phyloP scores from a whole-genome alignment of 2,888 invertebrate species.

The Amiota mariae region DNA sequence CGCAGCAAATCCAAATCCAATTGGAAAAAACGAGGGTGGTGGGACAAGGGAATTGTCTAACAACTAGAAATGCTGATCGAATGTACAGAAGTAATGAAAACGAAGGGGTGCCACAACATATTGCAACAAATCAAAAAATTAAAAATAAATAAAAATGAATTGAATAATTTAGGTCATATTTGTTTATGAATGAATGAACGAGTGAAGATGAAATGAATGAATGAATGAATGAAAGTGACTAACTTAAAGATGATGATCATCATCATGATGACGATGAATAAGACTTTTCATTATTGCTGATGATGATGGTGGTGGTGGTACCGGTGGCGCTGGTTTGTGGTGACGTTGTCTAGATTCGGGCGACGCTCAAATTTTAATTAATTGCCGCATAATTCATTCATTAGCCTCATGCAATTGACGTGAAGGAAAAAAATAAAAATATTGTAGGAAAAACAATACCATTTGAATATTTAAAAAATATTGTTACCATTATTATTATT shows the following conservation, averaged over 20 bases:
- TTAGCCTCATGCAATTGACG: slow-evolving; percentile 41
- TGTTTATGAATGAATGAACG: slow-evolving; percentile 45
- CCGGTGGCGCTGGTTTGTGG: slow-evolving; percentile 4
- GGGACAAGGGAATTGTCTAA: not conserved
- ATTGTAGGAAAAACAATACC: not conserved
- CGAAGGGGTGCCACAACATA: slow-evolving; percentile 38
- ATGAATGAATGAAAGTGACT: not conserved
- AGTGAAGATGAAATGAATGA: slow-evolving; percentile 13
- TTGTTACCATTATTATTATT: not conserved
- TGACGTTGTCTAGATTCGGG: no score
- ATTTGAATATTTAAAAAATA: slow-evolving; percentile 1
- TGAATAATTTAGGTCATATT: slow-evolving; percentile 71
- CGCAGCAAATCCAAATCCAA: not conserved
- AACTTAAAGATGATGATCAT: slow-evolving; percentile 23
- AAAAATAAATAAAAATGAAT: slow-evolving; percentile 72
- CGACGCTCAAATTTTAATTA: slow-evolving; percentile 44
- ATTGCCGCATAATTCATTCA: slow-evolving; percentile 58
- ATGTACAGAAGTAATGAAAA: slow-evolving; percentile 20
- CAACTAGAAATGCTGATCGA: not conserved
- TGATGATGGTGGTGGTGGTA: slow-evolving; percentile 33
- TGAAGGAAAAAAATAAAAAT: slow-evolving; percentile 1
- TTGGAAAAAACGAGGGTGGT: no score
- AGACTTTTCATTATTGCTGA: slow-evolving; percentile 27
- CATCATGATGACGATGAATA: slow-evolving; percentile 32
- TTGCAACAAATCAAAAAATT: slow-evolving; percentile 71